Conservation (phyloP, 2,797 vertebrate species). For the Phylloscopus collybita region DNA sequence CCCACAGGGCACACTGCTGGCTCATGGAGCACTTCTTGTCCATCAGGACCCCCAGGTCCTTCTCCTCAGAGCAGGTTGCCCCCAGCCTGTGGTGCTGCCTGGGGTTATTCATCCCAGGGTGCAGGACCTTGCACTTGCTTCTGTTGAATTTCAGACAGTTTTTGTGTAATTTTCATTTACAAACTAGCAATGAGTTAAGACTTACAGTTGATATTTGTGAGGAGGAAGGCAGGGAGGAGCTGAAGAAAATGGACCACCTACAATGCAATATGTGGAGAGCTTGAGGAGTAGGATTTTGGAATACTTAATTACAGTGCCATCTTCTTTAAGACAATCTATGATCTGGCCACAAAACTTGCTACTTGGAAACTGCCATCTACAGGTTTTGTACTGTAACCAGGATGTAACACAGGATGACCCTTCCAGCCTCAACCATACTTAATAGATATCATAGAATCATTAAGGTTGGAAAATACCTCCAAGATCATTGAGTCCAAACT, state of each 20-base stretch:
- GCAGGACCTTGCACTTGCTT: not conserved
- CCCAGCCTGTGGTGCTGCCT: not conserved
- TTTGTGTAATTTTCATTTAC: not conserved
- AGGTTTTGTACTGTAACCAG: not conserved
- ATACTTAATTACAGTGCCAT: not conserved
- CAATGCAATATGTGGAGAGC: not conserved
- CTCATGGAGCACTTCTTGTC: not conserved
- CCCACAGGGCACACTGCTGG: not conserved
- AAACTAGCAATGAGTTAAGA: not conserved
- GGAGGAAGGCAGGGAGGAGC: not conserved
- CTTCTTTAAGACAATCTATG: not conserved
- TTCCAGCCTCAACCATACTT: not conserved
- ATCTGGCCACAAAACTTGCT: not conserved
- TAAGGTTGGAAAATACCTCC: not conserved
- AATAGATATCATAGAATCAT: not conserved
- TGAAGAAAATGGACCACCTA: not conserved
- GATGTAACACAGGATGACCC: not conserved
- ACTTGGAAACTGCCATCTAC: not conserved
- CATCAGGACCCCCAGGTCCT: not conserved
- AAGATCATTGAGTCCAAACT: not conserved
- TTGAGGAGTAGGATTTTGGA: not conserved
- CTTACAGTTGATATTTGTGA: not conserved
- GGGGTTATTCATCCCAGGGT: not conserved
- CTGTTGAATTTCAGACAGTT: not conserved
- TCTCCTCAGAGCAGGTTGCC: not conserved